phyloP scores from a whole-genome alignment of 2,113 vertebrate genomes.

The Picathartes gymnocephalus region DNA sequence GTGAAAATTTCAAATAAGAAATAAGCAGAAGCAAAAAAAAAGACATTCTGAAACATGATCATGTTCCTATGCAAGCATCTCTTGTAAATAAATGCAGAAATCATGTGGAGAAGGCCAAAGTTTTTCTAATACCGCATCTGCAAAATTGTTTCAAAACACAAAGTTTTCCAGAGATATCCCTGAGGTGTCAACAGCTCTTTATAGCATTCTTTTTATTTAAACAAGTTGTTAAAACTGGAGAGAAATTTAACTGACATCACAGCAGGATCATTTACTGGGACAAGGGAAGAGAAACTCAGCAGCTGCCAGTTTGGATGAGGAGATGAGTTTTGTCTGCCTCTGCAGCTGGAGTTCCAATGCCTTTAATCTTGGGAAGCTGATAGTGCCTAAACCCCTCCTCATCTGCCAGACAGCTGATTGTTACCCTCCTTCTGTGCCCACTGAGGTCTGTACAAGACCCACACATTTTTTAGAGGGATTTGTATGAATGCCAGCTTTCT shows the following conservation, averaged over 20 bases:
- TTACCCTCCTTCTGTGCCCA: not conserved
- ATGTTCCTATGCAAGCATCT: not conserved
- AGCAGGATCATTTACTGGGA: not conserved
- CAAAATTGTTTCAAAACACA: constrained; percentile 21
- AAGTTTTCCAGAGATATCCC: constrained; percentile 32
- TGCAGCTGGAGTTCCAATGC: not conserved
- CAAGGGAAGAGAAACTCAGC: not conserved
- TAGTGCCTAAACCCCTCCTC: not conserved
- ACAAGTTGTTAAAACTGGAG: constrained; percentile 19
- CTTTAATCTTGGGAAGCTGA: not conserved
- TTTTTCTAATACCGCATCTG: constrained; percentile 12
- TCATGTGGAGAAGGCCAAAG: not conserved
- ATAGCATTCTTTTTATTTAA: not conserved
- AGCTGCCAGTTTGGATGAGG: not conserved
- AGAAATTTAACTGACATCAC: not conserved
- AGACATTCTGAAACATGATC: not conserved
- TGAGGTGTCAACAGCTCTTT: constrained; percentile 37
- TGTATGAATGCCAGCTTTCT: not conserved
- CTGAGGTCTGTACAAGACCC: not conserved
- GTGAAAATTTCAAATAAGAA: not conserved
- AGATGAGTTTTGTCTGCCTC: not conserved
- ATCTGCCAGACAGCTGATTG: not conserved
- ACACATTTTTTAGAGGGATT: not conserved
- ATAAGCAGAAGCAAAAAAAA: not conserved
- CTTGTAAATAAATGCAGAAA: constrained; percentile 19